Base-by-base conservation (phyloP, 2,113 vertebrate species). In the Nanorana parkeri region DNA sequence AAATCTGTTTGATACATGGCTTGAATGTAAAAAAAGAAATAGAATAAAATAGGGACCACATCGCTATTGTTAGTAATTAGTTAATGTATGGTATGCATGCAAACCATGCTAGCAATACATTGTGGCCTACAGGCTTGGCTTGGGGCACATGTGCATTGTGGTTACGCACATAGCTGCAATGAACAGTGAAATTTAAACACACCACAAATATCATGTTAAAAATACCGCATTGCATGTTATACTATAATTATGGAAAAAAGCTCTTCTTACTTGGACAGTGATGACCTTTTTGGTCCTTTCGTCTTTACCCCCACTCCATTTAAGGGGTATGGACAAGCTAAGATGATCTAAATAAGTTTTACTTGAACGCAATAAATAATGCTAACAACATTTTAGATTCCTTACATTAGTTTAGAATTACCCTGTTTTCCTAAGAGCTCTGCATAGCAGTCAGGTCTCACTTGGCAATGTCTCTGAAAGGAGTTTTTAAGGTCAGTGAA, bases 51-150 rank as follows among this genome's bases (percentile, higher is more conserved):
- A 11, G 41, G 41, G 41, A 41, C 41, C 7, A 60, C 54, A 36
- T n/a, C 20, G 13, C 15, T 74, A 7, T 41, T 19, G 56, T 0
- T n/a, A n/a, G 55, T 36, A 28, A 74, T 17, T 26, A 15, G 72
- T 60, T 74, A 60, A 74, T 54, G 16, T 19, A 36, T 74, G 20
- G 21, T 36, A 58, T 41, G 20, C 64, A 29, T 66, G 28, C 76
- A 58, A 79, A 60, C 77, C 77, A 47, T 52, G 36, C 77, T 24
- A 68, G 77, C 65, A 77, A 66, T 68, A 54, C 55, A 68, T 67
- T 68, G 64, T 32, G 77, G 77, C 26, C 64, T 58, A 24, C 41
- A 78, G 32, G 23, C 54, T 41, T 41, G 41, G 41, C 51, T 24
- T 52, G 52, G 47, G 64, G 32, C 51, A 56, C 76, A 56, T 51